phyloP scores from a whole-genome alignment of 2,888 invertebrate genomes.

The Drepana falcataria region DNA sequence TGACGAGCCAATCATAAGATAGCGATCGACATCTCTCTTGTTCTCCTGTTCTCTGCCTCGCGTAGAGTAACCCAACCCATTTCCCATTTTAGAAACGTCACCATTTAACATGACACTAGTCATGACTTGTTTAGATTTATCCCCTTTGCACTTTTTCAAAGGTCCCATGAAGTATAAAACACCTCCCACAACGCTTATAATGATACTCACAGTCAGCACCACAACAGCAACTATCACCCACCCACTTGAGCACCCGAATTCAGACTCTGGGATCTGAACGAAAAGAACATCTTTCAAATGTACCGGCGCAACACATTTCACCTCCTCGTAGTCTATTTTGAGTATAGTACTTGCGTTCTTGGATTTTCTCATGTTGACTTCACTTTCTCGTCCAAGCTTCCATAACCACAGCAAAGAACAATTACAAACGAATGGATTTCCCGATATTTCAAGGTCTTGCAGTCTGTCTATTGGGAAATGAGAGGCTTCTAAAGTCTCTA shows the following conservation, averaged over 20 bases:
- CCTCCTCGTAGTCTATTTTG: constrained; percentile 77
- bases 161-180: constrained; percentile 74
- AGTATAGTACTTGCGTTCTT: constrained; percentile 58
- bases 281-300: constrained; percentile 73
- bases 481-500: constrained; percentile 86
- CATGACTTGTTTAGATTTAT: constrained; percentile 75
- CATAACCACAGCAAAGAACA: constrained; percentile 93
- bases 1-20: constrained; percentile 74
- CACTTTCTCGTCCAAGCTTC: constrained; percentile 80
- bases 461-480: constrained; percentile 91
- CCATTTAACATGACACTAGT: constrained; percentile 74
- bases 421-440: constrained; percentile 91
- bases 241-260: constrained; percentile 80
- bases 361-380: constrained; percentile 52
- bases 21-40: constrained; percentile 71
- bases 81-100: constrained; percentile 72
- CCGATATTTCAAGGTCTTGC: constrained; percentile 85
- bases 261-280: constrained; percentile 79
- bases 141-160: constrained; percentile 72
- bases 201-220: constrained; percentile 74
- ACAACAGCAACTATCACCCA: constrained; percentile 79
- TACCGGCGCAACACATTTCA: constrained; percentile 79
- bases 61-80: constrained; percentile 70
- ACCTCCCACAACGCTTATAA: constrained; percentile 72
- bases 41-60: constrained; percentile 68